Evolutionary conservation across 2,888 invertebrate species (phyloP).

Genomic region (Drosophila putrida): DNA sequence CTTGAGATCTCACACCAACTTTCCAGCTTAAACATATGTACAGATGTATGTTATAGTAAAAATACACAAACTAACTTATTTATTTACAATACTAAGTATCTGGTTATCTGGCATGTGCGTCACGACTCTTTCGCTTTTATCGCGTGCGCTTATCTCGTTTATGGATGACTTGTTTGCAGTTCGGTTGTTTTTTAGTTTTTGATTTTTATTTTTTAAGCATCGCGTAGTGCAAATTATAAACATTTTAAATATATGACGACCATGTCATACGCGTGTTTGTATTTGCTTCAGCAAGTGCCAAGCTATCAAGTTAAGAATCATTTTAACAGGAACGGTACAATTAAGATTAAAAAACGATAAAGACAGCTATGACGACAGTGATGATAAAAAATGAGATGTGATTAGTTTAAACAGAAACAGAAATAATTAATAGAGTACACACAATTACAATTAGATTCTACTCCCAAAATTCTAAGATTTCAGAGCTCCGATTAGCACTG

Average conservation of each 20-base stretch:
- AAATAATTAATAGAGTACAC: background rate
- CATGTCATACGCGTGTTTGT: constrained; percentile 45
- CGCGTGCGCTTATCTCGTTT: constrained; percentile 68
- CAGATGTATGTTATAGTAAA: constrained; percentile 33
- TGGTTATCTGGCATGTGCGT: constrained; percentile 57
- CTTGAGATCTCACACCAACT: constrained; percentile 83
- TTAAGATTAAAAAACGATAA: constrained; percentile 14
- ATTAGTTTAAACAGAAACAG: background rate
- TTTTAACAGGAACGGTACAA: constrained; percentile 8
- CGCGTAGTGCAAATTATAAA: constrained; percentile 57
- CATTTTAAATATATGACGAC: constrained; percentile 45
- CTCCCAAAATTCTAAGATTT: too few species aligned
- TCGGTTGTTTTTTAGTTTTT: constrained; percentile 24
- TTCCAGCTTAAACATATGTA: constrained; percentile 17
- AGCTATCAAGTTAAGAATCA: constrained; percentile 32
- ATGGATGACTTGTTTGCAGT: constrained; percentile 55
- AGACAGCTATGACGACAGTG: constrained; percentile 11
- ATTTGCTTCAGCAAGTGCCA: constrained; percentile 43
- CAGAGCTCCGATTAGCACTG: too few species aligned
- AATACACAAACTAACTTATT: constrained; percentile 19
- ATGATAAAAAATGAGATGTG: too few species aligned
- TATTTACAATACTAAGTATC: constrained; percentile 13
- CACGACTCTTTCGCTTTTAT: constrained; percentile 60
- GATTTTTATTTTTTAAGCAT: background rate
- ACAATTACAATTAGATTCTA: too few species aligned